Evolutionary conservation across 2,888 invertebrate genomes (phyloP).

Genomic region (Notodonta ziczac): DNA sequence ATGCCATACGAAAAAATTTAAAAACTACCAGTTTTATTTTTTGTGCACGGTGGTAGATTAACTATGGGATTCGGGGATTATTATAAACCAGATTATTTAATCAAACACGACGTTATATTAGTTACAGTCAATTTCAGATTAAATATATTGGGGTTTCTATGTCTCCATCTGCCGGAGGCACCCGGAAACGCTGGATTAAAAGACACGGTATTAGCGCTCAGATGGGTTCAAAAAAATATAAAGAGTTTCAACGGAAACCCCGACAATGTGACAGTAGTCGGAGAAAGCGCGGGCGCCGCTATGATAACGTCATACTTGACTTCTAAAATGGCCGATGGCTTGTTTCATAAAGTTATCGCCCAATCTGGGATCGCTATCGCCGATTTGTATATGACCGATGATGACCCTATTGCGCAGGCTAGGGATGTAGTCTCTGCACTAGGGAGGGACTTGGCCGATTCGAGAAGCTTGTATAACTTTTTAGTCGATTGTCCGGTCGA

Average conservation of each 20-base stretch:
- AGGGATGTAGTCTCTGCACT: conserved; percentile 51
- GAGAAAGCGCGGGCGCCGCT: conserved; percentile 72
- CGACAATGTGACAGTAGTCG: conserved; percentile 63
- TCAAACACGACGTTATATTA: conserved; percentile 65
- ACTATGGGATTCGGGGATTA: conserved; percentile 81
- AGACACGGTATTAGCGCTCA: conserved; percentile 66
- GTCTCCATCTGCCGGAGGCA: conserved; percentile 64
- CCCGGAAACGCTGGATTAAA: conserved; percentile 73
- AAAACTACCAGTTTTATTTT: conserved; percentile 81
- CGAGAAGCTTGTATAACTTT: conserved; percentile 50
- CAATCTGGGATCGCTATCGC: conserved; percentile 64
- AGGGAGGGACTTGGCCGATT: conserved; percentile 50
- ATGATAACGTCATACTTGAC: conserved; percentile 55
- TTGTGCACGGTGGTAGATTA: conserved; percentile 84
- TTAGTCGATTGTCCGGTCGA: conserved; percentile 53
- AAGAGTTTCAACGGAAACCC: conserved; percentile 62
- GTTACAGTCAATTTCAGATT: conserved; percentile 73
- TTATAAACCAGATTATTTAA: conserved; percentile 68
- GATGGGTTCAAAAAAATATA: conserved; percentile 71
- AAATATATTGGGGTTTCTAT: conserved; percentile 67
- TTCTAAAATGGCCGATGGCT: conserved; percentile 59
- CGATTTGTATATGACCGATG: conserved; percentile 60
- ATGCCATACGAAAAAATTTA: conserved; percentile 63
- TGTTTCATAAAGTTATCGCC: conserved; percentile 63
- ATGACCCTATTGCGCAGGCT: conserved; percentile 61